Evolutionary conservation across 2,888 invertebrate genomes (phyloP), one percentile per base, ranked within the genome.

Genomic region (Mythimna loreyi): DNA sequence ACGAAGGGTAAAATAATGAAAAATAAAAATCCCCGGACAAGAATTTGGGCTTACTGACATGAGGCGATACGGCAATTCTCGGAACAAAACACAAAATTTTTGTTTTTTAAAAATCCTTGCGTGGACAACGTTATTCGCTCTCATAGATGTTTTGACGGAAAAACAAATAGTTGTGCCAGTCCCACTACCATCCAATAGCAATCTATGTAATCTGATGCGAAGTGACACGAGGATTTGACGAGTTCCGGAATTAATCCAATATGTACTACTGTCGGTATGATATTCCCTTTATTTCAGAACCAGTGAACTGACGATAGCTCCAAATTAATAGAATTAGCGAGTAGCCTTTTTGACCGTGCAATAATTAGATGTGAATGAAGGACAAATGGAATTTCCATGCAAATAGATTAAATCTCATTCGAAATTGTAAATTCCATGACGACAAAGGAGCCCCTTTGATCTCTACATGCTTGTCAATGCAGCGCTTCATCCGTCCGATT

Each of bases 151-250:
- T 40, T 36, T 56, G 49, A 72, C 43, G 43, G 36, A 58, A 72
- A 72, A 66, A 70, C 61, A 69, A 81, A 78, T 78, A 70, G 28
- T 58, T 66, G 23, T 67, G 61, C 52, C 61, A 55, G 55, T 45
- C 30, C 49, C 66, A 68, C 56, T 64, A 58, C 66, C 50, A 74
- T 25, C 70, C 81, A 71, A 72, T 81, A 69, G 60, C 75, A 69
- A 62, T 71, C 64, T 58, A 75, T 72, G 67, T 78, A 81, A 78
- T 81, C 67, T 79, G 76, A 83, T 74, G 72, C 67, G 84, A 78
- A 75, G 72, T 75, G 75, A 78, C 75, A 62, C 23, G 30, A 55
- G 47, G 67, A 49, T 72, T 67, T 72, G 68, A 69, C 63, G 71
- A 72, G 62, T 58, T 72, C 30, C 58, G 53, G 69, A 74, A 82